Evolutionary conservation across 2,888 invertebrate species (phyloP).

Genomic region (Drosophila tanythrix): DNA sequence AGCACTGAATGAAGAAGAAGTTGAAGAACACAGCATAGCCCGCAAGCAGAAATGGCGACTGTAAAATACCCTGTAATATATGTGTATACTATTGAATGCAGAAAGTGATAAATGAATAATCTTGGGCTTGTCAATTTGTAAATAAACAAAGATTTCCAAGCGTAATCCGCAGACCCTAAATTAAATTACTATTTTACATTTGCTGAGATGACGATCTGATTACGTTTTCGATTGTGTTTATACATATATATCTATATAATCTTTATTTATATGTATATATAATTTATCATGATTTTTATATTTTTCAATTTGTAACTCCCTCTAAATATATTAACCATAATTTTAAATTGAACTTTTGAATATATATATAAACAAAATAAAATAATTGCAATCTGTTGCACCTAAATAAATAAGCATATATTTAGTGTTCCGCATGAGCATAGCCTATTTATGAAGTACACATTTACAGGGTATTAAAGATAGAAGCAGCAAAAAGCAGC

Average conservation of each 20-base stretch:
- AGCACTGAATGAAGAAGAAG: constrained; percentile 21
- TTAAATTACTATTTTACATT: too few species aligned
- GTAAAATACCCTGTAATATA: constrained; percentile 12
- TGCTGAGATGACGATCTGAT: too few species aligned
- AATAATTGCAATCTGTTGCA: background rate
- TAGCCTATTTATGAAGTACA: background rate
- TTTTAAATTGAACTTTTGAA: too few species aligned
- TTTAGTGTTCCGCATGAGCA: background rate
- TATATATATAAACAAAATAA: background rate
- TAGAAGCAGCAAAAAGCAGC: constrained; percentile 29
- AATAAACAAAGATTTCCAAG: background rate
- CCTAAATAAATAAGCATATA: background rate
- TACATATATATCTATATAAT: too few species aligned
- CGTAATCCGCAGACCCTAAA: too few species aligned
- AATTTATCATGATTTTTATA: too few species aligned
- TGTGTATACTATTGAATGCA: background rate
- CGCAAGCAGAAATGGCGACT: background rate
- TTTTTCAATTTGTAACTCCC: too few species aligned
- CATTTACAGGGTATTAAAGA: constrained; percentile 33
- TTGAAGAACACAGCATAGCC: background rate
- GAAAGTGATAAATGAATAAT: background rate
- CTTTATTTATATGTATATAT: too few species aligned
- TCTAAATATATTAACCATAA: too few species aligned
- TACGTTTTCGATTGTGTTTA: too few species aligned
- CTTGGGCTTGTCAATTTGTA: background rate